Evolutionary conservation across 2,888 invertebrate species (phyloP), one percentile per base, ranked within the genome.

Genomic region (Caenorhabditis sp.): DNA sequence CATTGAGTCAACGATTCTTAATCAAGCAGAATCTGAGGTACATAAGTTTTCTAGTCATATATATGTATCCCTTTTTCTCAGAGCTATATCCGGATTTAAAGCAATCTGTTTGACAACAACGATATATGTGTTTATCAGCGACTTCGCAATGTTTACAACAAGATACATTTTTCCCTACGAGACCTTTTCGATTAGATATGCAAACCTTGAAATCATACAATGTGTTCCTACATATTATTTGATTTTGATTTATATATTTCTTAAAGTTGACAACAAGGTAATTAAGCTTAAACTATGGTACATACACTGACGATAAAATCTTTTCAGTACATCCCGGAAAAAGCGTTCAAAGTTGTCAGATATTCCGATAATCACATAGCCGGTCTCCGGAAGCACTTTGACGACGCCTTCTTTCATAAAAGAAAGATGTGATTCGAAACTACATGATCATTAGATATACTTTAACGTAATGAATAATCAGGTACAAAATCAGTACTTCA

Each of bases 331-430:
- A 31, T 10, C 31, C 31, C 5, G 31, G 10, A 31, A 31, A 10
- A 7, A 4, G 31, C 4, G 4, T 31, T 31, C 31, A 31, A 23
- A 57, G 54, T 1, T 14, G 56, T 21, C 38, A 60, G 12, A 56
- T 69, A 12, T 27, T 60, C 10, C 69, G 60, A 23, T 60, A 57
- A 50, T 26, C 57, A 69, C 25, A 63, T 69, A 27, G 23, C 23
- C 1, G 69, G 63, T 5, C 57, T 69, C 0, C 69, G 63, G 14
- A 69, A 64, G 57, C 64, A 64, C 27, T 69, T 69, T 25, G 69
- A 69, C 49, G 69, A 61, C 14, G 69, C 69, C 0, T 69, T 69
- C 52, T 54, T 60, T 31, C 31, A 31, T 7, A 31, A 31, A 31
- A 31, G 10, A 10, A 4, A 4, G 10, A 31, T n/a, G n/a, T n/a